Conservation (phyloP, 1,140 invertebrate species). For the Drosophila simulans region DNA sequence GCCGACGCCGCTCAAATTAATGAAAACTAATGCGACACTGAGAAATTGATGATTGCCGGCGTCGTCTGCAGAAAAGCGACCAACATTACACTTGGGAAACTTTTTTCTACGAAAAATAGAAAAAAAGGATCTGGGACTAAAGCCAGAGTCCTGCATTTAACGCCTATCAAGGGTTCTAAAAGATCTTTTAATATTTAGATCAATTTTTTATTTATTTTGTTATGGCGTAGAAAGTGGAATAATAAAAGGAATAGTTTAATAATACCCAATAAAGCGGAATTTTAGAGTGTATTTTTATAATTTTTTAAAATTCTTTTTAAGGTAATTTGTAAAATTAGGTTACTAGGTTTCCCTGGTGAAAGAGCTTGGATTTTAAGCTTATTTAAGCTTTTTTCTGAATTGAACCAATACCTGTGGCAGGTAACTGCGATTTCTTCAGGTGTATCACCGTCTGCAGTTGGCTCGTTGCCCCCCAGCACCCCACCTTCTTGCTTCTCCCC, state of each 20-base stretch:
- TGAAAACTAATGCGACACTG: constrained; percentile 83
- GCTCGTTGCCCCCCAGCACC: not conserved
- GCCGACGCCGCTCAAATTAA: constrained; percentile 74
- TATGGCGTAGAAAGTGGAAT: too few relatives aligned
- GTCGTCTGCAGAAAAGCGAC: constrained; percentile 50
- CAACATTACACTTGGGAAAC: constrained; percentile 13
- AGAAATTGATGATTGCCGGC: constrained; percentile 80
- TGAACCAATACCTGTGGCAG: not conserved
- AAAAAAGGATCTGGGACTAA: too few relatives aligned
- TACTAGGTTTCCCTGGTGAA: too few relatives aligned
- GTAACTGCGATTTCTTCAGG: not conserved
- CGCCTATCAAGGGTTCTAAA: too few relatives aligned
- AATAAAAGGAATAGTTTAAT: too few relatives aligned
- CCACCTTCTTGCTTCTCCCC: constrained; percentile 13
- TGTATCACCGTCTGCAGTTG: constrained; percentile 22
- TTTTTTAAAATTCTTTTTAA: too few relatives aligned
- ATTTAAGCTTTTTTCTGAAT: not conserved
- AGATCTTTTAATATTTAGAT: too few relatives aligned
- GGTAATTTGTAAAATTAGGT: too few relatives aligned
- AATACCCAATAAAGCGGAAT: too few relatives aligned
- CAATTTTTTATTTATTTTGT: too few relatives aligned
- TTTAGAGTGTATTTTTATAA: too few relatives aligned
- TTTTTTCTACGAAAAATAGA: not conserved
- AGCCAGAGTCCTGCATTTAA: not conserved
- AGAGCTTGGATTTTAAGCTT: too few relatives aligned